Evolutionary conservation across 2,113 vertebrate genomes (phyloP).

Genomic region (Nannobrachium achirus): DNA sequence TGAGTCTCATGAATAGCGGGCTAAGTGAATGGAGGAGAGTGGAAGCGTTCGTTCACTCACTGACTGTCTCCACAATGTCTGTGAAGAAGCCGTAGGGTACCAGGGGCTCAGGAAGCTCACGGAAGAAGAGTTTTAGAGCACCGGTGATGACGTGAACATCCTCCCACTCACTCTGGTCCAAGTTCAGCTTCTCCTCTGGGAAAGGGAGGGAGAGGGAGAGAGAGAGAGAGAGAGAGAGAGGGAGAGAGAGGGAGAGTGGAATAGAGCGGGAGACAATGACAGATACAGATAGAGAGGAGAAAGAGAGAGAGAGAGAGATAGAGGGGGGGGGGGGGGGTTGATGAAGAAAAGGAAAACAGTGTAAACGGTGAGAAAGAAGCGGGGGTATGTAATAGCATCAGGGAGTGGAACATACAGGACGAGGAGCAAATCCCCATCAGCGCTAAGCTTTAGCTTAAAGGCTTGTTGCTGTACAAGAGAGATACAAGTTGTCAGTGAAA

Average conservation of each 20-base stretch:
- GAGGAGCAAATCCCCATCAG: not conserved
- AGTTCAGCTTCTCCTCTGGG: conserved; percentile 87
- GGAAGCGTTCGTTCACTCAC: conserved; percentile 76
- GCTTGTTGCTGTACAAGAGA: conserved; percentile 52
- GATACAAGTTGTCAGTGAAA: conserved; percentile 49
- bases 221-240: not conserved
- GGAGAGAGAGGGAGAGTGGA: not conserved
- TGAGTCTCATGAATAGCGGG: not conserved
- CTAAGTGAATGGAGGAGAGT: not conserved
- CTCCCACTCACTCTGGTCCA: conserved; percentile 88
- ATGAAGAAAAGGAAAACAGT: conserved; percentile 14
- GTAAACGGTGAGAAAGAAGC: conserved; percentile 20
- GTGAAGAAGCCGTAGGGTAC: conserved; percentile 82
- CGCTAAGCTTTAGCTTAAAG: conserved; percentile 36
- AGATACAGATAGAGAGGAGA: not conserved
- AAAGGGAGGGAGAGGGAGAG: not conserved
- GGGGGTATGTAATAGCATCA: conserved; percentile 12
- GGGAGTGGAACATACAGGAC: not conserved
- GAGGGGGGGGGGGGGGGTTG: not conserved
- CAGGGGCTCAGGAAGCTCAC: conserved; percentile 91
- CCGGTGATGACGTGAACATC: conserved; percentile 91
- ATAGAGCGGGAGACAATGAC: too few relatives aligned
- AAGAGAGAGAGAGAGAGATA: not conserved
- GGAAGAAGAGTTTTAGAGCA: conserved; percentile 92
- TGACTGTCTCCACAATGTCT: conserved; percentile 80